Percentiles rank a stretch among this genome's conserved stretches.
Conservation (phyloP, 2,888 invertebrate species). For the Tachystola acroxantha region DNA sequence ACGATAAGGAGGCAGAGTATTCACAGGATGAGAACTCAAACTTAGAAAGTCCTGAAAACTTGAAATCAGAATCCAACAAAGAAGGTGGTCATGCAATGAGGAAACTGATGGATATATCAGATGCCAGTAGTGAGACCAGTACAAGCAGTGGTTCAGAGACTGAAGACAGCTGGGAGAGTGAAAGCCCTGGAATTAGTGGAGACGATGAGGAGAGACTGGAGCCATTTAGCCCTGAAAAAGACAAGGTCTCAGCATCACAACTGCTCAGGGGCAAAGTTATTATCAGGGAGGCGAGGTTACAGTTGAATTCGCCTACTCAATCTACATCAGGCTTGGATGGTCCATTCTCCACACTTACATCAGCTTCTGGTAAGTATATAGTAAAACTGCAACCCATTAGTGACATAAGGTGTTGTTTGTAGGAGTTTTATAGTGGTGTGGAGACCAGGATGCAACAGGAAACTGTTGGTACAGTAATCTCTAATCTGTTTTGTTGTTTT, state of each 20-base stretch:
- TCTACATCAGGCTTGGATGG: conserved; percentile 78
- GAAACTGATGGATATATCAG: conserved; percentile 70
- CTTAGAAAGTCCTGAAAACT: conserved; percentile 49
- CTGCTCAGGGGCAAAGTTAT: conserved; percentile 82
- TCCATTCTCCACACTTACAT: conserved; percentile 78
- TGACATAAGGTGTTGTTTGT: too few relatives aligned
- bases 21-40: conserved; percentile 64
- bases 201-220: conserved; percentile 57
- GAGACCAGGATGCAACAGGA: too few relatives aligned
- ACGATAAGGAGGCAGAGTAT: conserved; percentile 59
- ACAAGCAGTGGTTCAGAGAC: conserved; percentile 66
- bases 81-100: conserved; percentile 68
- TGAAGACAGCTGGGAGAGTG: conserved; percentile 68
- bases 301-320: conserved; percentile 71
- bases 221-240: conserved; percentile 66
- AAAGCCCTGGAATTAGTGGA: conserved; percentile 53
- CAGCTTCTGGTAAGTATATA: conserved; percentile 56
- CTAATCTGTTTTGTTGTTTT: too few relatives aligned
- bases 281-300: conserved; percentile 82
- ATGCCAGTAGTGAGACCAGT: conserved; percentile 67
- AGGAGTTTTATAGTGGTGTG: too few relatives aligned
- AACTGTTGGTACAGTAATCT: too few relatives aligned
- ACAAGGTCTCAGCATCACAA: conserved; percentile 65
- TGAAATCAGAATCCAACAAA: conserved; percentile 50
- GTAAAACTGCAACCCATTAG: too few relatives aligned